Evolutionary conservation across 1,140 invertebrate species (phyloP), one percentile per base, ranked within the genome.

Genomic region (Bombus sibiricus): DNA sequence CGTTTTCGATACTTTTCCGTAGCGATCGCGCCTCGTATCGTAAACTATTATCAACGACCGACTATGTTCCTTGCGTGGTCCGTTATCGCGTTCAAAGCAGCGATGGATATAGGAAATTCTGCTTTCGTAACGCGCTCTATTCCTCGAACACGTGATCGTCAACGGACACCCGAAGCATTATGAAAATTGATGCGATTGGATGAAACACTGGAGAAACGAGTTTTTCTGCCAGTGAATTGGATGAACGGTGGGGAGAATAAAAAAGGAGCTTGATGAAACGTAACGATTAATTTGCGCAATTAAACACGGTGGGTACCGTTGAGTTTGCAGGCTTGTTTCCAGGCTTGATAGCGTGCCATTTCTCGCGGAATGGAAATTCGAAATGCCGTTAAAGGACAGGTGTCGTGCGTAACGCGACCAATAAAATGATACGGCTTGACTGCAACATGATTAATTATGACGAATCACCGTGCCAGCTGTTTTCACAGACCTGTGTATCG

Each of bases 381-480:
- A 80, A 68, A n/a, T 39, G 28, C 37, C 32, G 47, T 85, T 81
- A 68, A 57, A 53, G 37, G 69, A 13, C 39, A 41, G 25, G 37
- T 32, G 68, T 39, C 68, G 68, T 25, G 37, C 53, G 64, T 85
- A 85, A 89, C 10, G 25, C 25, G 62, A 53, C 41, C 88, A 73
- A 88, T 89, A 88, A 88, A 89, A 59, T 59, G 68, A 88, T 68
- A 85, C 43, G 9, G 77, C 15, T 41, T 68, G 66, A 77, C 77
- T 78, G 73, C 43, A 32, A 59, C 47, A 32, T 78, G 88, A 89
- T 88, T 89, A 89, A 89, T 89, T 88, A 81, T 81, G 77, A 88
- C 59, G 47, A 78, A 88, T 85, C 34, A 22, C 18, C 18, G 18
- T 68, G 25, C 43, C 8, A 12, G 37, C 68, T 39, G 22, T 71